Conservation (phyloP, 2,888 invertebrate genomes). For the Tachina lurida region DNA sequence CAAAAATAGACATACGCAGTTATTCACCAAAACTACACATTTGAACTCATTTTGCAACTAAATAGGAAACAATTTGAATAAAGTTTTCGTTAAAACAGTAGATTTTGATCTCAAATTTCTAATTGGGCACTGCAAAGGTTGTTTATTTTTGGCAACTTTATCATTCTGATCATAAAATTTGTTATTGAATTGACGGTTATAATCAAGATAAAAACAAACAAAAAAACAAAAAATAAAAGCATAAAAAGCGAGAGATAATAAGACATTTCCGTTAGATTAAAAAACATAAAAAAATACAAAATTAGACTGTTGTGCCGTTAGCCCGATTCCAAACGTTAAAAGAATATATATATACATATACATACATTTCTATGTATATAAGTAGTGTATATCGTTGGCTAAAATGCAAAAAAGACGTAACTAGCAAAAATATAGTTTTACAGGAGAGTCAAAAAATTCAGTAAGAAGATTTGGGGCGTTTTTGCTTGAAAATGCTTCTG, state of each 20-base stretch:
- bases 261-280: slow-evolving; percentile 3
- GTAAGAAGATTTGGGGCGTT: too few relatives aligned
- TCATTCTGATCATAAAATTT: slow-evolving; percentile 19
- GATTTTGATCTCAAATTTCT: not conserved
- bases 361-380: not conserved
- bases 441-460: too few relatives aligned
- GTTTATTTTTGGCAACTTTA: slow-evolving; percentile 10
- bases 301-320: not conserved
- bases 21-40: not conserved
- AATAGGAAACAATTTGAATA: not conserved
- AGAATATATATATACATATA: not conserved
- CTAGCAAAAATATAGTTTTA: too few relatives aligned
- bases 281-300: not conserved
- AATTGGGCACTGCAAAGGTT: not conserved
- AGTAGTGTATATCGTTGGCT: too few relatives aligned
- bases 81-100: not conserved
- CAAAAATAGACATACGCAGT: not conserved
- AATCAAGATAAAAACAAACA: slow-evolving; percentile 33
- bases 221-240: not conserved
- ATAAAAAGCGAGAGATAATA: not conserved
- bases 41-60: not conserved
- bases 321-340: not conserved
- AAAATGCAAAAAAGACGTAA: not conserved
- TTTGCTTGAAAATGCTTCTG: too few relatives aligned
- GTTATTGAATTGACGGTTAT: not conserved